These are phyloP conservation scores for Colius striatus DNA, from an alignment of 2,113 vertebrate species.

Conservation along the genomic window DNA sequence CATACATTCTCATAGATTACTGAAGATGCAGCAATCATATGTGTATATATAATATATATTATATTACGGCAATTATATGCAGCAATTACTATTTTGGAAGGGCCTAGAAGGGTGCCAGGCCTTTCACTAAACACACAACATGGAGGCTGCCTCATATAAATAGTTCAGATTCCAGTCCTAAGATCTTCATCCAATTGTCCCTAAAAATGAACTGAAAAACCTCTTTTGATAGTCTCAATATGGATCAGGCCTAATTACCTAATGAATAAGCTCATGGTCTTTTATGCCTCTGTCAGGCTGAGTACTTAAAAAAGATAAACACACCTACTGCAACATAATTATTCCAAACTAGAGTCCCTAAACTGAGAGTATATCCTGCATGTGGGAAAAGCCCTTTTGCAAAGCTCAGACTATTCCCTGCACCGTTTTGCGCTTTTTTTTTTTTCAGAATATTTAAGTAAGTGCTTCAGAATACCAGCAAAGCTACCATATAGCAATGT, in stretches of 20 bases:
- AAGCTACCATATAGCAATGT: conserved; percentile 31
- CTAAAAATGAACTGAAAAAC: neutral
- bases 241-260: neutral
- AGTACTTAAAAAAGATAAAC: neutral
- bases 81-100: neutral
- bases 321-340: neutral
- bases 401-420: neutral
- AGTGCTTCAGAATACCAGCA: conserved; percentile 43
- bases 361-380: neutral
- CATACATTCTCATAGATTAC: neutral
- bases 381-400: neutral
- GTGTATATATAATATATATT: too few species aligned
- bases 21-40: too few species aligned
- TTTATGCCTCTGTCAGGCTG: neutral
- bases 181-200: neutral
- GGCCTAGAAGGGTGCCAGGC: neutral
- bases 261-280: neutral
- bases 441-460: neutral
- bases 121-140: neutral
- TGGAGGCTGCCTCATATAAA: neutral
- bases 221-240: neutral
- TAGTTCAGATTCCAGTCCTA: neutral
- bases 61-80: too few species aligned
- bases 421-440: neutral
- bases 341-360: neutral